Evolutionary conservation across 2,888 invertebrate genomes (phyloP).

Genomic region (Pachycephus smyrnensis): DNA sequence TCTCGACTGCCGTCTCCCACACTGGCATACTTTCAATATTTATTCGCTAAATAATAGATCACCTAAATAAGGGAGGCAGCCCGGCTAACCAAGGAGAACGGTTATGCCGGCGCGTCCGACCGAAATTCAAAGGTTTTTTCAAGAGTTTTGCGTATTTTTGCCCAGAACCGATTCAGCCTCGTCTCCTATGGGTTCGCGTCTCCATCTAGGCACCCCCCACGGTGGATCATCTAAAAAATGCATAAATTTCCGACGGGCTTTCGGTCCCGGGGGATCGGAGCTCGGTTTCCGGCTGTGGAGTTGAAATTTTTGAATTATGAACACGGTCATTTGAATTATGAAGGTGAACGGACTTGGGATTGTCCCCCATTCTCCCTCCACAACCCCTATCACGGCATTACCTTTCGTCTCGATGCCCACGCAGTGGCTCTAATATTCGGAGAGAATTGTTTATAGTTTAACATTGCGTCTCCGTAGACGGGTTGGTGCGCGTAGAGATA

Average conservation of each 20-base stretch:
- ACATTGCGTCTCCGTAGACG: not conserved
- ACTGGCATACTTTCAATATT: constrained; percentile 15
- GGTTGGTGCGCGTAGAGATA: too few relatives aligned
- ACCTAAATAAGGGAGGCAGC: constrained; percentile 6
- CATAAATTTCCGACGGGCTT: constrained; percentile 26
- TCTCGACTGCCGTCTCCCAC: constrained; percentile 1
- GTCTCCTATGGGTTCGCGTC: too few relatives aligned
- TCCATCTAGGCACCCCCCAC: not conserved
- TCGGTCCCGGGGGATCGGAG: constrained; percentile 13
- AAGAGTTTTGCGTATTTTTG: not conserved
- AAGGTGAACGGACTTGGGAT: constrained; percentile 13
- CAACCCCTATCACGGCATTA: not conserved
- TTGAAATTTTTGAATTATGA: constrained; percentile 30
- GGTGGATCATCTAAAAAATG: constrained; percentile 18
- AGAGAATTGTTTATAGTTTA: constrained; percentile 27
- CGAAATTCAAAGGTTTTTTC: constrained; percentile 1
- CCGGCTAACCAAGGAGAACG: constrained; percentile 1
- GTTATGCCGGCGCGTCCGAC: not conserved
- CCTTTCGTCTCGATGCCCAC: too few relatives aligned
- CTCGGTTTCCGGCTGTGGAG: constrained; percentile 21
- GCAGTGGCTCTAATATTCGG: not conserved
- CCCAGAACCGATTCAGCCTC: too few relatives aligned
- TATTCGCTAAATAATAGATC: constrained; percentile 17
- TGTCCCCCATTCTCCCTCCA: not conserved
- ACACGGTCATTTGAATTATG: constrained; percentile 28